A percentile compares a stretch with the other conserved stretches of the same genome.
phyloP scores from a whole-genome alignment of 2,888 invertebrate species.

The Chalcosyrphus nemorum region DNA sequence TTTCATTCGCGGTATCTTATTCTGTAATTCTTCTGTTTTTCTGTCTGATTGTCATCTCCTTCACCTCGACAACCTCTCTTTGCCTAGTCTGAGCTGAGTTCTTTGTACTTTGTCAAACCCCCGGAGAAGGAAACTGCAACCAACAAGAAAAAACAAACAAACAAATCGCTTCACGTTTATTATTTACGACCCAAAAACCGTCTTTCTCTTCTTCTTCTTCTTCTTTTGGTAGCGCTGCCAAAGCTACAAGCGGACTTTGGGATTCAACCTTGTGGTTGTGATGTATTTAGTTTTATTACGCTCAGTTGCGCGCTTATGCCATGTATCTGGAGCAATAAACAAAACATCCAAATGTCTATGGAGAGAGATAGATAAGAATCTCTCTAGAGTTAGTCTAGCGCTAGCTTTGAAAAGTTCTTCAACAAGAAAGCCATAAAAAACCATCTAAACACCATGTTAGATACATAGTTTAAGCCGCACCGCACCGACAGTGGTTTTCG shows the following conservation, averaged over 20 bases:
- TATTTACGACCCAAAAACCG: constrained; percentile 72
- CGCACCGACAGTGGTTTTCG: constrained; percentile 26
- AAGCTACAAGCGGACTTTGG: not conserved
- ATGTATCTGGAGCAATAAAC: constrained; percentile 73
- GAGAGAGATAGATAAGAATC: constrained; percentile 68
- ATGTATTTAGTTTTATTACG: constrained; percentile 72
- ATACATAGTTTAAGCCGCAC: constrained; percentile 24
- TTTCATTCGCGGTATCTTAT: constrained; percentile 51
- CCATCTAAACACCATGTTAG: constrained; percentile 15
- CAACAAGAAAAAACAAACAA: constrained; percentile 28
- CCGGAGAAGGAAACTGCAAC: constrained; percentile 55
- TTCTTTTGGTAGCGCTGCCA: not conserved
- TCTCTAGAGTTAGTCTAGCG: constrained; percentile 41
- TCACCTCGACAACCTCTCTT: constrained; percentile 59
- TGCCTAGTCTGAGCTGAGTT: constrained; percentile 22
- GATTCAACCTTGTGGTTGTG: constrained; percentile 63
- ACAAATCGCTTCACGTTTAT: constrained; percentile 72
- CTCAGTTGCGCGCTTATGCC: constrained; percentile 66
- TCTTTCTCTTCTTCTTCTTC: too few relatives aligned
- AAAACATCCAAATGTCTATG: constrained; percentile 70
- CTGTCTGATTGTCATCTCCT: constrained; percentile 62
- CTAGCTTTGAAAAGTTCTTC: constrained; percentile 50
- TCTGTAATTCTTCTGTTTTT: constrained; percentile 15
- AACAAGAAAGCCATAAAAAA: constrained; percentile 9
- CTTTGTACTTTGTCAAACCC: constrained; percentile 65